Percentiles rank a stretch among this genome's conserved stretches.
Evolutionary conservation across 2,888 invertebrate species (phyloP).

Genomic region (Axea sp.): DNA sequence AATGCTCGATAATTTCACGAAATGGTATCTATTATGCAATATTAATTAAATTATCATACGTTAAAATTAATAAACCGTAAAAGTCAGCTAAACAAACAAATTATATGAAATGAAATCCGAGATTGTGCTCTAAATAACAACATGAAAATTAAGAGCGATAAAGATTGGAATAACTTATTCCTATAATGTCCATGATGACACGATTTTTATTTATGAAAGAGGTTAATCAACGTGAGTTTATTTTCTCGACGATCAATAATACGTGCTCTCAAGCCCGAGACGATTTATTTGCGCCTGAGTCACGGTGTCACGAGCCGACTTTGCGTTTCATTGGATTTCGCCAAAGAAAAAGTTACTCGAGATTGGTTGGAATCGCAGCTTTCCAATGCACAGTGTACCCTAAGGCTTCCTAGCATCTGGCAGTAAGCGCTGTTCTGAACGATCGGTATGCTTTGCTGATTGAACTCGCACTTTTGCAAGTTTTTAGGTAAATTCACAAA

Average conservation of each 20-base stretch:
- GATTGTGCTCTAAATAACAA: no score
- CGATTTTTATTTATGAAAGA: slow-evolving; percentile 43
- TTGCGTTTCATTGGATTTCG: slow-evolving; percentile 54
- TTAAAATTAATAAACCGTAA: no score
- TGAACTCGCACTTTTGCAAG: slow-evolving; percentile 52
- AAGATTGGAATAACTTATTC: slow-evolving; percentile 30
- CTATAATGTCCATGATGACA: slow-evolving; percentile 30
- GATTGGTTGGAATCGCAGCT: slow-evolving; percentile 49
- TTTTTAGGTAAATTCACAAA: slow-evolving; percentile 51
- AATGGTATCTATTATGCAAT: no score
- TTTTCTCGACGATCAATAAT: slow-evolving; percentile 48
- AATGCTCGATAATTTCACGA: no score
- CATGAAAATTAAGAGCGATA: no score
- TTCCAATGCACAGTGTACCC: slow-evolving; percentile 27
- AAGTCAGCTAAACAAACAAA: no score
- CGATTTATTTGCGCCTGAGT: slow-evolving; percentile 41
- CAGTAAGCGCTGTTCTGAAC: slow-evolving; percentile 36
- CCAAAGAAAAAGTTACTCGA: slow-evolving; percentile 46
- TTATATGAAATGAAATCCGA: no score
- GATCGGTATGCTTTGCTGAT: slow-evolving; percentile 56
- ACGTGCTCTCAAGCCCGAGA: slow-evolving; percentile 40
- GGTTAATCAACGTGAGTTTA: slow-evolving; percentile 50
- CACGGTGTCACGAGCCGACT: slow-evolving; percentile 47
- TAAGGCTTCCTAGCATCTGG: slow-evolving; percentile 27
- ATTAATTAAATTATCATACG: no score